A percentile compares a stretch with the other conserved stretches of the same genome.
phyloP scores from a whole-genome alignment of 2,797 vertebrate genomes.

The Gambelia wislizenii region DNA sequence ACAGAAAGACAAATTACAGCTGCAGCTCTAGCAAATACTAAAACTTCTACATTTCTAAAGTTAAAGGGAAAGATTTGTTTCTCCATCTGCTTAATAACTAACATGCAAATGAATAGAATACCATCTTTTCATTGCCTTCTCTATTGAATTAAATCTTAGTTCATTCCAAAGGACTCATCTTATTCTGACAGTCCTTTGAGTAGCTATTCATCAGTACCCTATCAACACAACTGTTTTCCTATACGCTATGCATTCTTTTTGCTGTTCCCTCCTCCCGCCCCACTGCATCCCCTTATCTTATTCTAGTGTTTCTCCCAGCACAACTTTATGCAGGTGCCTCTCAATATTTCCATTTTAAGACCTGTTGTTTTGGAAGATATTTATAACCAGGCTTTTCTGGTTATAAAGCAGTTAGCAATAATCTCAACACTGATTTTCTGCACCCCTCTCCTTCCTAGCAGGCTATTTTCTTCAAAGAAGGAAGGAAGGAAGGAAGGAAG shows the following conservation, averaged over 20 bases:
- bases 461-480: neutral
- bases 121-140: conserved; percentile 66
- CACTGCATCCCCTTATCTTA: conserved; percentile 56
- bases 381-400: conserved; percentile 64
- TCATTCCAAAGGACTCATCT: conserved; percentile 70
- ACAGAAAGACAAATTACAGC: conserved; percentile 56
- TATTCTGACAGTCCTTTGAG: conserved; percentile 70
- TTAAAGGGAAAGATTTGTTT: conserved; percentile 59
- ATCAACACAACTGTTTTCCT: conserved; percentile 59
- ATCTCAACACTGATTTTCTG: conserved; percentile 14
- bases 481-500: neutral
- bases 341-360: conserved; percentile 62
- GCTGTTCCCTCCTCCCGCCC: conserved; percentile 46
- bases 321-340: conserved; percentile 56
- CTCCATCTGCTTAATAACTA: conserved; percentile 67
- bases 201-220: conserved; percentile 64
- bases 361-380: conserved; percentile 64
- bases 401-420: conserved; percentile 64
- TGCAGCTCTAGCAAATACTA: conserved; percentile 53
- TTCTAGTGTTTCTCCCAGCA: conserved; percentile 51
- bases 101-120: conserved; percentile 68
- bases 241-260: conserved; percentile 57
- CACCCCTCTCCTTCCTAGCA: neutral
- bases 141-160: conserved; percentile 75
- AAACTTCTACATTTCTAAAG: conserved; percentile 58